Conservation (phyloP, 1,140 invertebrate species). For the Zaprionus davidi region DNA sequence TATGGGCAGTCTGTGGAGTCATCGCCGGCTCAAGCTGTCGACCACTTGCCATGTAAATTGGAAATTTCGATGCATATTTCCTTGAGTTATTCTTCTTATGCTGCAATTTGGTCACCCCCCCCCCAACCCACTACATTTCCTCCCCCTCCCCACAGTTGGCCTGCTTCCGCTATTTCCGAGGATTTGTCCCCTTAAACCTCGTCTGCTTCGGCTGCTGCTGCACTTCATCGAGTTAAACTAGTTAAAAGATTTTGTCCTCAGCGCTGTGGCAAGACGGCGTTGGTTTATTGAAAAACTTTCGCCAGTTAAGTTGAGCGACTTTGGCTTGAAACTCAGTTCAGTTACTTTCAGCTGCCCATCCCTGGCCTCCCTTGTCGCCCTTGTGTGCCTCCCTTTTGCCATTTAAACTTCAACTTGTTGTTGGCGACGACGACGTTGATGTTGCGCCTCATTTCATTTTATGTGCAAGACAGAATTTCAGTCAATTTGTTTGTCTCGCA, state of each 20-base stretch:
- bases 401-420: slow-evolving; percentile 4
- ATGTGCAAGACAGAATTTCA: slow-evolving; percentile 65
- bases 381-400: neutral
- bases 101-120: neutral
- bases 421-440: slow-evolving; percentile 8
- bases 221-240: slow-evolving; percentile 72
- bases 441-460: slow-evolving; percentile 71
- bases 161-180: neutral
- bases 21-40: slow-evolving; percentile 4
- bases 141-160: neutral
- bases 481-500: slow-evolving; percentile 71
- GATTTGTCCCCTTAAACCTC: slow-evolving; percentile 12
- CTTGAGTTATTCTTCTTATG: slow-evolving; percentile 57
- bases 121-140: neutral
- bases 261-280: slow-evolving; percentile 31
- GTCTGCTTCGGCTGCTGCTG: slow-evolving; percentile 14
- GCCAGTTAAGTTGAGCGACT: slow-evolving; percentile 52
- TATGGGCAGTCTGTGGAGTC: slow-evolving; percentile 31
- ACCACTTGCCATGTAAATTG: slow-evolving; percentile 53
- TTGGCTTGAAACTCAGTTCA: slow-evolving; percentile 29
- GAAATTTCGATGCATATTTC: slow-evolving; percentile 77
- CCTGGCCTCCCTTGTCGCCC: too few relatives aligned
- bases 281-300: slow-evolving; percentile 79
- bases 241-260: slow-evolving; percentile 75
- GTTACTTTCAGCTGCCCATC: slow-evolving; percentile 29